These are phyloP conservation scores for Anastrepha obliqua DNA, from an alignment of 1,140 invertebrate genomes.

Conservation along the genomic window DNA sequence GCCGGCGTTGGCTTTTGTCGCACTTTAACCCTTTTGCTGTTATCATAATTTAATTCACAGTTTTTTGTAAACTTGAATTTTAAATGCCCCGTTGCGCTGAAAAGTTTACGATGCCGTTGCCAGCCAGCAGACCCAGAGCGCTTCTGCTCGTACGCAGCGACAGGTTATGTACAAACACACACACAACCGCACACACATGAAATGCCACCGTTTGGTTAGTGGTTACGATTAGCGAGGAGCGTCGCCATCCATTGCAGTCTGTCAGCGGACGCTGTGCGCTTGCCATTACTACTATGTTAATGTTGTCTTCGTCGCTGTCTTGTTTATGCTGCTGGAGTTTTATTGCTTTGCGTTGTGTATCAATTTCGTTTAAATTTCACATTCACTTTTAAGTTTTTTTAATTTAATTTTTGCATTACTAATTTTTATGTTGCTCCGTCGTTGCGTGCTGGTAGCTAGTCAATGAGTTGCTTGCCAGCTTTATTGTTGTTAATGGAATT, in stretches of 20 bases:
- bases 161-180: neutral
- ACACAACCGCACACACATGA: too few relatives aligned
- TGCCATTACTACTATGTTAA: too few relatives aligned
- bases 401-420: slow-evolving; percentile 53
- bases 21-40: slow-evolving; percentile 7
- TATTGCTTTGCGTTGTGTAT: neutral
- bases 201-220: too few relatives aligned
- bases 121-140: too few relatives aligned
- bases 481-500: neutral
- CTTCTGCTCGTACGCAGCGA: too few relatives aligned
- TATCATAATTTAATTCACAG: slow-evolving; percentile 32
- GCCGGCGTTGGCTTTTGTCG: neutral
- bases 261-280: too few relatives aligned
- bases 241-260: too few relatives aligned
- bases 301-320: too few relatives aligned
- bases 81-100: slow-evolving; percentile 9
- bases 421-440: slow-evolving; percentile 54
- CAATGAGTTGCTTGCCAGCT: neutral
- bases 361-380: neutral
- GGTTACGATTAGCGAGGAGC: too few relatives aligned
- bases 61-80: slow-evolving; percentile 21
- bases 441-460: slow-evolving; percentile 50
- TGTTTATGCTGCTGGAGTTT: too few relatives aligned
- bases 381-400: neutral
- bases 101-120: neutral